Evolutionary conservation across 1,140 invertebrate species (phyloP).

Genomic region (Drosophila cardini): DNA sequence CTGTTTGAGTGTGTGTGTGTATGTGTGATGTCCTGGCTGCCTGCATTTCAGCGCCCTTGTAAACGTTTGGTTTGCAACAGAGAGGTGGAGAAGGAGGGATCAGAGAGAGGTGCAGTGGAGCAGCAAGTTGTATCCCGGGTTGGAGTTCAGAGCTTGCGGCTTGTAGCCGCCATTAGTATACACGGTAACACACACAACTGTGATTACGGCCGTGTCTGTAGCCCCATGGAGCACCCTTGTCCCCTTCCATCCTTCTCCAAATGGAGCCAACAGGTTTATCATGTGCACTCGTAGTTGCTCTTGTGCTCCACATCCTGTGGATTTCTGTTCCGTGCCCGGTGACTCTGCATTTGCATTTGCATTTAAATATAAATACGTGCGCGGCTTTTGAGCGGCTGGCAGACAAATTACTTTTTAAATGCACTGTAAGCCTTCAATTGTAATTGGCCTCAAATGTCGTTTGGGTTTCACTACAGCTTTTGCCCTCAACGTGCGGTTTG

Average conservation of each 20-base stretch:
- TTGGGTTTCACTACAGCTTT: constrained; percentile 9
- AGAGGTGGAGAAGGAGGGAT: not conserved
- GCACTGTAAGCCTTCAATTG: constrained; percentile 81
- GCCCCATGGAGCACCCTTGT: constrained; percentile 3
- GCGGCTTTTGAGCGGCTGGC: constrained; percentile 67
- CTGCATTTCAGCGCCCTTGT: constrained; percentile 73
- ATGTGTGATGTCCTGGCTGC: constrained; percentile 49
- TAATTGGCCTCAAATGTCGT: constrained; percentile 62
- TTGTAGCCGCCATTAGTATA: constrained; percentile 84
- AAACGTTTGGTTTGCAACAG: constrained; percentile 20
- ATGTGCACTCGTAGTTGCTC: constrained; percentile 32
- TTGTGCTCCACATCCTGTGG: not conserved
- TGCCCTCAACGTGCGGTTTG: constrained; percentile 56
- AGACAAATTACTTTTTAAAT: constrained; percentile 85
- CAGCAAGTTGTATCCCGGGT: not conserved
- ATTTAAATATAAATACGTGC: constrained; percentile 83
- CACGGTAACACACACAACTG: constrained; percentile 56
- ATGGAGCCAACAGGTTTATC: constrained; percentile 53
- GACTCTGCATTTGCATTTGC: constrained; percentile 60
- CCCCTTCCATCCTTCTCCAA: no score
- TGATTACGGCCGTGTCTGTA: constrained; percentile 62
- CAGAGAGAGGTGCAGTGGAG: not conserved
- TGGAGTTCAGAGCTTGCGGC: constrained; percentile 72
- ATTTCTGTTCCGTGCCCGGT: constrained; percentile 17
- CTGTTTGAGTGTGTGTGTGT: constrained; percentile 28